Conservation (phyloP, 1,140 invertebrate species). For the Hycleus cichorii region DNA sequence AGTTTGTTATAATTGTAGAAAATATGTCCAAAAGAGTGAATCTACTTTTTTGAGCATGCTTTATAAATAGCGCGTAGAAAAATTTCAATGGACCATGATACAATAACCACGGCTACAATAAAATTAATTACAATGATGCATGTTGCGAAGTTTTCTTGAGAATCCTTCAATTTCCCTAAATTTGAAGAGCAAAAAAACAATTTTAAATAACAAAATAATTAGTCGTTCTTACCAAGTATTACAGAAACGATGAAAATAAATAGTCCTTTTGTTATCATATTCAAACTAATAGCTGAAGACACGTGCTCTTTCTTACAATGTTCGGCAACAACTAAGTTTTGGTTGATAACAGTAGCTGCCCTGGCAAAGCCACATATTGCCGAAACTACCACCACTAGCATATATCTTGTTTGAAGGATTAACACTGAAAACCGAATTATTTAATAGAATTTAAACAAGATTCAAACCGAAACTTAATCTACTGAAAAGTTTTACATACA, state of each 20-base stretch:
- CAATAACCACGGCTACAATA: background rate
- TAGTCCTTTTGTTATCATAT: slow-evolving; percentile 65
- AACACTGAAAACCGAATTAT: slow-evolving; percentile 37
- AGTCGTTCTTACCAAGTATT: slow-evolving; percentile 50
- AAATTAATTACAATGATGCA: slow-evolving; percentile 4
- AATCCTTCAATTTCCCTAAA: slow-evolving; percentile 7
- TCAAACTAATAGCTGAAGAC: slow-evolving; percentile 60
- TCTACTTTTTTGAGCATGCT: too few species aligned
- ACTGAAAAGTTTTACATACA: slow-evolving; percentile 1
- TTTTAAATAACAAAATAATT: background rate
- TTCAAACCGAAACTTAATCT: background rate
- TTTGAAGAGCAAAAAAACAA: background rate
- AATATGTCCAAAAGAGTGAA: too few species aligned
- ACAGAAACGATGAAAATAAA: slow-evolving; percentile 58
- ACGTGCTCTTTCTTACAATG: slow-evolving; percentile 52
- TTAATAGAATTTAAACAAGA: background rate
- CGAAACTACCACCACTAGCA: slow-evolving; percentile 42
- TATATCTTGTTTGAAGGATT: slow-evolving; percentile 44
- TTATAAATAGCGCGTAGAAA: too few species aligned
- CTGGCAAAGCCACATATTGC: slow-evolving; percentile 55
- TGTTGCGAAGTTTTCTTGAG: background rate
- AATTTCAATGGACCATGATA: too few species aligned
- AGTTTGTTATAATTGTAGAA: too few species aligned
- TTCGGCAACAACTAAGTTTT: slow-evolving; percentile 62
- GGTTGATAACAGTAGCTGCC: slow-evolving; percentile 59